Evolutionary conservation across 2,888 invertebrate species (phyloP), one percentile per base, ranked within the genome.

Genomic region (Cheilosia vulpina): DNA sequence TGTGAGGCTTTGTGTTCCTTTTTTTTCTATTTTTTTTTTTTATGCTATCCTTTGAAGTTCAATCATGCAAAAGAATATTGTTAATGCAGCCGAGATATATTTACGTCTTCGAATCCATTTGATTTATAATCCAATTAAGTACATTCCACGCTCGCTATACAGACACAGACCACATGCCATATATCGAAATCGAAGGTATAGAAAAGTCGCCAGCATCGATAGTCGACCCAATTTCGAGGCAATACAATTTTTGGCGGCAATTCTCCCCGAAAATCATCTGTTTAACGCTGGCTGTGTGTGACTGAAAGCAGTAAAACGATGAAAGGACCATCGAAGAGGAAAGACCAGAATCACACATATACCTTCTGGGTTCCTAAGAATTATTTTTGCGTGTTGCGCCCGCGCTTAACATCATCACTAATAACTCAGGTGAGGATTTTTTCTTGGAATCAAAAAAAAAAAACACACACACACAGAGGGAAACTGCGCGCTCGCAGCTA

Each of bases 321-420:
- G 31, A n/a, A 69, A 34, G 43, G 9, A 55, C 45, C 71, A 34
- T 38, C 47, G 31, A 58, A 55, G 53, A n/a, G 41, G 72, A 45
- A 58, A 38, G 34, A 50, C 2, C 57, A n/a, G 38, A 38, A 38
- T 17, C 19, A n/a, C 9, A 7, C 11, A n/a, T 31, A n/a, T 21
- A 19, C 41, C 47, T 27, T 45, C 50, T 45, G 24, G 41, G 15
- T 13, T 43, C 19, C 21, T 43, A 19, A 13, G 45, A 80, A 53
- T 66, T 68, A 63, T 73, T 75, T 84, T 75, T 84, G 52, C 60
- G 69, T 76, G 75, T 75, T 71, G 84, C 75, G 84, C 84, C 84
- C 84, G 80, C 80, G 75, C 80, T 84, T 80, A 65, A 71, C 63
- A 84, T 80, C 79, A 69, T 76, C 84, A 75, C 84, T 80, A 71